These are phyloP conservation scores for Trachymyrmex cornetzi DNA, from an alignment of 1,140 invertebrate genomes.

Conservation along the genomic window DNA sequence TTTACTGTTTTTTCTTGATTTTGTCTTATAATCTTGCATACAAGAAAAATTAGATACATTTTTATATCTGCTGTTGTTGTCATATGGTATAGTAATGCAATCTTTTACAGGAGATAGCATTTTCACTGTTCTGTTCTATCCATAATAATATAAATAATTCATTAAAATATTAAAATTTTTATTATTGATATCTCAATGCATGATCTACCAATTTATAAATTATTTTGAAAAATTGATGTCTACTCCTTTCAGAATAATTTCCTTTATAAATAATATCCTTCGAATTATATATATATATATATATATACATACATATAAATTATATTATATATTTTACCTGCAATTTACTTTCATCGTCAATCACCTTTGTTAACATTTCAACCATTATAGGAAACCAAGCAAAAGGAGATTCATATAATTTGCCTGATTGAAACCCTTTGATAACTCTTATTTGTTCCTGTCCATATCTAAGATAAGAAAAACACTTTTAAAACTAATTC, in stretches of 20 bases:
- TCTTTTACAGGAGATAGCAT: conserved; percentile 8
- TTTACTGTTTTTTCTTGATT: conserved; percentile 27
- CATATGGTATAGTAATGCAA: neutral
- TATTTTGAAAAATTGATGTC: neutral
- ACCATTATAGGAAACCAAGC: conserved; percentile 76
- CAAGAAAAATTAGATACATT: conserved; percentile 19
- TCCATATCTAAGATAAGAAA: conserved; percentile 67
- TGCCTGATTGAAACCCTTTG: conserved; percentile 63
- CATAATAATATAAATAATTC: conserved; percentile 6
- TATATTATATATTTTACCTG: conserved; percentile 17
- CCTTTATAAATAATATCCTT: neutral
- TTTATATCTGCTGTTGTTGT: neutral
- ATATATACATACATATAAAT: neutral
- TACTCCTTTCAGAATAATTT: neutral
- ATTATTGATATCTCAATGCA: neutral
- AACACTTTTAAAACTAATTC: conserved; percentile 7
- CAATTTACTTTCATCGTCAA: conserved; percentile 61
- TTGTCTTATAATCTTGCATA: conserved; percentile 5
- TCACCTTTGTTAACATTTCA: conserved; percentile 76
- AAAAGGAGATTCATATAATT: conserved; percentile 70
- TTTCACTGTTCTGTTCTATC: neutral
- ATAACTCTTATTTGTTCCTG: conserved; percentile 75
- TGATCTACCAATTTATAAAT: neutral
- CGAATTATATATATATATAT: neutral
- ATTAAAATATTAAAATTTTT: conserved; percentile 3